Conservation (phyloP, 2,113 vertebrate species). For the Pungitius pungitius region DNA sequence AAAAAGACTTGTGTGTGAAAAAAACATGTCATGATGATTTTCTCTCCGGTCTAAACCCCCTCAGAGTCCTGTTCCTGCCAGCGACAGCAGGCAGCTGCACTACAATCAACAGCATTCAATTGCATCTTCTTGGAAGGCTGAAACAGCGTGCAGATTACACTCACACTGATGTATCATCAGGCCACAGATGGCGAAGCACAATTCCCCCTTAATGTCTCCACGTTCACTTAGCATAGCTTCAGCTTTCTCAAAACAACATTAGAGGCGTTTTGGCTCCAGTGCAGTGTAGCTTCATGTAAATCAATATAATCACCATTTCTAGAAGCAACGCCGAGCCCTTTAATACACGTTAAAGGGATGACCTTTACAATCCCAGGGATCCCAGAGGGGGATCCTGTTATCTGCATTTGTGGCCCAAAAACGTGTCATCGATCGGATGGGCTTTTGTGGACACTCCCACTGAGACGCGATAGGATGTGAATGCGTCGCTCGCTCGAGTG, state of each 20-base stretch:
- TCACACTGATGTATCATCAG: constrained; percentile 48
- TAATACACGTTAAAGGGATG: constrained; percentile 6
- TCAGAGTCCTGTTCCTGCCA: constrained; percentile 29
- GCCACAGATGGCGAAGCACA: constrained; percentile 61
- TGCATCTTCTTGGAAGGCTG: constrained; percentile 23
- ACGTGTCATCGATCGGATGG: constrained; percentile 12
- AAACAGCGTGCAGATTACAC: constrained; percentile 33
- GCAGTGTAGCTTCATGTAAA: constrained; percentile 1
- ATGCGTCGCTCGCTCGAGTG: constrained; percentile 14
- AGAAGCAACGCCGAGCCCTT: neutral
- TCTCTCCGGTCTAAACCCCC: constrained; percentile 16
- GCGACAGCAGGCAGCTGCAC: constrained; percentile 54
- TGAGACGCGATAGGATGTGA: constrained; percentile 8
- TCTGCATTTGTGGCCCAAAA: constrained; percentile 11
- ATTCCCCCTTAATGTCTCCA: constrained; percentile 45
- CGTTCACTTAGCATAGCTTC: neutral
- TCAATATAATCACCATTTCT: neutral
- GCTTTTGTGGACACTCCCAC: neutral
- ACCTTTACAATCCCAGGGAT: constrained; percentile 23
- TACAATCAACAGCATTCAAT: constrained; percentile 51
- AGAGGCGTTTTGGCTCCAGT: constrained; percentile 20
- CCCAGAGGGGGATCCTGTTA: constrained; percentile 3
- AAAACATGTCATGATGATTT: constrained; percentile 2
- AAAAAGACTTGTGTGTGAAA: neutral
- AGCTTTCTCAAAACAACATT: constrained; percentile 10